These are phyloP conservation scores for Mormyrops attenuatus DNA, from an alignment of 2,797 vertebrate genomes.

Conservation along the genomic window DNA sequence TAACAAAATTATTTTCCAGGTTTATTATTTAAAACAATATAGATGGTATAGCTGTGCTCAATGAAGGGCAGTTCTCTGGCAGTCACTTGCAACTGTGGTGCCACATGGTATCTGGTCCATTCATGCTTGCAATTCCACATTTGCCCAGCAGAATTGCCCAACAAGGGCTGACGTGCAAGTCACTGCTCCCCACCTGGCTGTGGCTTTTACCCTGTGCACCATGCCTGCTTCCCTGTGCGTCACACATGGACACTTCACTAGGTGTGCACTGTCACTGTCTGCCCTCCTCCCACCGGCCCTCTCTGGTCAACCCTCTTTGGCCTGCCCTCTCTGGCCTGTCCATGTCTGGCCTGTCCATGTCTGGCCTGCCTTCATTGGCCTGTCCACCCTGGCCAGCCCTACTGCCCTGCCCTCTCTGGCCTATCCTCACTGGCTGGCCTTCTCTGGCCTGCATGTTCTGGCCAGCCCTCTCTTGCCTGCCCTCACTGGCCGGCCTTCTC, in stretches of 20 bases:
- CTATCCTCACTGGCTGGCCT: neutral
- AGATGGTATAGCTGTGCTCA: neutral
- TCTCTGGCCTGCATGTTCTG: too few species aligned
- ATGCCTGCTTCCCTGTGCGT: neutral
- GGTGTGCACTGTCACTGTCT: neutral
- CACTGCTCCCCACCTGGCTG: neutral
- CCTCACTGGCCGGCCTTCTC: neutral
- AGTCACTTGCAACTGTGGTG: neutral
- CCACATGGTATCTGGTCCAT: too few species aligned
- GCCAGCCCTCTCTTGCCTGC: neutral
- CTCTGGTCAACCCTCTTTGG: too few species aligned
- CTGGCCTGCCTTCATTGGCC: neutral
- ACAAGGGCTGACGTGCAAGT: neutral
- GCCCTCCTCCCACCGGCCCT: neutral
- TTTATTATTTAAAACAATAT: constrained; percentile 35
- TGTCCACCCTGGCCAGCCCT: too few species aligned
- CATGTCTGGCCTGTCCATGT: too few species aligned
- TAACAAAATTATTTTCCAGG: constrained; percentile 33
- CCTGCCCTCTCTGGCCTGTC: too few species aligned
- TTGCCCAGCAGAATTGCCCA: neutral
- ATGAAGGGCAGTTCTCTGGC: constrained; percentile 19
- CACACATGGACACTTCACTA: neutral
- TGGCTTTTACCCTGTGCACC: neutral
- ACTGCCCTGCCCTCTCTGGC: neutral
- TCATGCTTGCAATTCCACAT: neutral